These are phyloP conservation scores for Pseudococcus jackbeardsleyi DNA, from an alignment of 2,888 invertebrate genomes.

Conservation along the genomic window DNA sequence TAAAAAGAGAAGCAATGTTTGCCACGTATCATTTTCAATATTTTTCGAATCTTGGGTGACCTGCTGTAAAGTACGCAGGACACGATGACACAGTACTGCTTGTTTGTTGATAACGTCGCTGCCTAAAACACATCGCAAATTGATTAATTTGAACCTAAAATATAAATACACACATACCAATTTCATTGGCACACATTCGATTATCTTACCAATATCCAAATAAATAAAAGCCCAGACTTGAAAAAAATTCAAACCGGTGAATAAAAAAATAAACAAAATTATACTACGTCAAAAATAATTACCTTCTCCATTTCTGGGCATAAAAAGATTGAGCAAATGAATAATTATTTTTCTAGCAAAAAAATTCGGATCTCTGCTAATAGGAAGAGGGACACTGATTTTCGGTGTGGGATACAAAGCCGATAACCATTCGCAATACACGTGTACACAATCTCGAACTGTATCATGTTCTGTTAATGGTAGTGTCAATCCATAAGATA, in stretches of 20 bases:
- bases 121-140: constrained; percentile 72
- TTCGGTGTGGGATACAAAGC: constrained; percentile 87
- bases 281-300: constrained; percentile 69
- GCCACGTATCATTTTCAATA: constrained; percentile 91
- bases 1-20: constrained; percentile 86
- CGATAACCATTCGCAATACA: constrained; percentile 97
- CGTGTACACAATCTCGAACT: constrained; percentile 94
- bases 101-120: constrained; percentile 92
- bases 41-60: constrained; percentile 81
- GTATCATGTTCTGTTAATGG: constrained; percentile 94
- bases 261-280: neutral
- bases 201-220: constrained; percentile 83
- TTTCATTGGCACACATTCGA: constrained; percentile 1
- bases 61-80: constrained; percentile 86
- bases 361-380: constrained; percentile 88
- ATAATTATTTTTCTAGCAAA: constrained; percentile 92
- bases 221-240: constrained; percentile 93
- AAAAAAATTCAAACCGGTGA: constrained; percentile 70
- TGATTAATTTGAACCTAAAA: neutral
- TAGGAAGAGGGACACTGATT: constrained; percentile 89
- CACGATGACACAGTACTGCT: constrained; percentile 92
- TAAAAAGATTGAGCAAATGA: constrained; percentile 94
- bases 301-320: constrained; percentile 94
- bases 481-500: constrained; percentile 91
- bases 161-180: neutral